phyloP scores from a whole-genome alignment of 1,140 invertebrate species.

The Archivesica marissinica region DNA sequence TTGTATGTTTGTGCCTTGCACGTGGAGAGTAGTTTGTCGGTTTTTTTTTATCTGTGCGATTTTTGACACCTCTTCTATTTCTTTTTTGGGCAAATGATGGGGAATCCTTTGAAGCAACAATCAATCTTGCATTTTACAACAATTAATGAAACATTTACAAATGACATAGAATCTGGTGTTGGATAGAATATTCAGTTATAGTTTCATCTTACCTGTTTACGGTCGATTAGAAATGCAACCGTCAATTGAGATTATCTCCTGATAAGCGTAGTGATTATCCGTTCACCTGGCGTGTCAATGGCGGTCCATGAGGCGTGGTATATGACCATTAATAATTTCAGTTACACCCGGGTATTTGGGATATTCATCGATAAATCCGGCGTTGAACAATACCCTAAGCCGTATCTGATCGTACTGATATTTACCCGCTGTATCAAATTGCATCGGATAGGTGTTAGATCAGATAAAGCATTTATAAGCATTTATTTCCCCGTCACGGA shows the following conservation, averaged over 20 bases:
- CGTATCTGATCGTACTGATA: slow-evolving; percentile 47
- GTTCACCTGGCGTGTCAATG: slow-evolving; percentile 26
- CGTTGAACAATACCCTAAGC: slow-evolving; percentile 41
- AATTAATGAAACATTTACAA: too few relatives aligned
- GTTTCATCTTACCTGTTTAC: too few relatives aligned
- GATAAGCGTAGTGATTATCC: slow-evolving; percentile 7
- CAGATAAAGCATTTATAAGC: slow-evolving; percentile 54
- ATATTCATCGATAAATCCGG: slow-evolving; percentile 35
- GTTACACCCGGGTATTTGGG: slow-evolving; percentile 6
- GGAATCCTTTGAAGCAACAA: too few relatives aligned
- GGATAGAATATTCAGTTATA: too few relatives aligned
- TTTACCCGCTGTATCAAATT: slow-evolving; percentile 50
- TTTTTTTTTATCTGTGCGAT: too few relatives aligned
- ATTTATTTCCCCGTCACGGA: slow-evolving; percentile 51
- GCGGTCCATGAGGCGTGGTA: slow-evolving; percentile 33
- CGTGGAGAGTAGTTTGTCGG: too few relatives aligned
- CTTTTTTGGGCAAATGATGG: too few relatives aligned
- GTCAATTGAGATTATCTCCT: neutral
- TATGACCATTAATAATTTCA: slow-evolving; percentile 24
- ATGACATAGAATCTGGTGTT: too few relatives aligned
- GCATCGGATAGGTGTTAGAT: slow-evolving; percentile 25
- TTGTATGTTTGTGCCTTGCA: too few relatives aligned
- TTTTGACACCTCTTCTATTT: too few relatives aligned
- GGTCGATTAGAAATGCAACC: slow-evolving; percentile 22
- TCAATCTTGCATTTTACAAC: too few relatives aligned